Evolutionary conservation across 2,113 vertebrate species (phyloP).

Genomic region (Turnix velox): DNA sequence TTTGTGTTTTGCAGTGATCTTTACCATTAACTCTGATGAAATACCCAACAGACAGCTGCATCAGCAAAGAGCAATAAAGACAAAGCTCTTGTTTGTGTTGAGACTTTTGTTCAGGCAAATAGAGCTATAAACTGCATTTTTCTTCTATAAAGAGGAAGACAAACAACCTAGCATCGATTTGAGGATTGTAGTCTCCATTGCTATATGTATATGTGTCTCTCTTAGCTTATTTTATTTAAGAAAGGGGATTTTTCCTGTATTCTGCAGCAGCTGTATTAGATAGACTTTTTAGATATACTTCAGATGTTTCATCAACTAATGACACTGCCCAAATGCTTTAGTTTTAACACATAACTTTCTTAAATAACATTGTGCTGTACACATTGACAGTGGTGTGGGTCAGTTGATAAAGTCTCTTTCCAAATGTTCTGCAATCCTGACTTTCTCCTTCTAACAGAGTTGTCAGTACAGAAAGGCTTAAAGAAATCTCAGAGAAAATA

Average conservation of each 20-base stretch:
- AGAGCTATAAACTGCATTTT: not conserved
- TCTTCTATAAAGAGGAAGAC: not conserved
- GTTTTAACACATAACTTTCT: not conserved
- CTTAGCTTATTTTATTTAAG: not conserved
- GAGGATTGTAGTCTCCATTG: not conserved
- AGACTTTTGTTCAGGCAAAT: not conserved
- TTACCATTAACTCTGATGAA: not conserved
- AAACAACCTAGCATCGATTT: accelerated
- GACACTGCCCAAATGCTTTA: not conserved
- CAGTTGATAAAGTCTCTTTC: not conserved
- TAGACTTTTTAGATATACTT: not conserved
- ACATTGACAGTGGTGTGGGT: not conserved
- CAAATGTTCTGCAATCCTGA: not conserved
- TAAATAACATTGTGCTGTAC: not conserved
- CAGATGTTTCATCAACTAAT: not conserved
- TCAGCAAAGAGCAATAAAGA: not conserved
- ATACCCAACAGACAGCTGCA: not conserved
- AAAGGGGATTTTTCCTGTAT: not conserved
- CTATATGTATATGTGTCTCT: not conserved
- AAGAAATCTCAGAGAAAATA: not conserved
- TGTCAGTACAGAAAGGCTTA: not conserved
- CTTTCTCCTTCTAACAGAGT: not conserved
- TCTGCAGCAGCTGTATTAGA: not conserved
- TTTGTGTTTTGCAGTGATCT: not conserved
- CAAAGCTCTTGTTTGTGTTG: not conserved